These are phyloP conservation scores for Excalfactoria chinensis DNA, from an alignment of 2,113 vertebrate species.

Conservation along the genomic window DNA sequence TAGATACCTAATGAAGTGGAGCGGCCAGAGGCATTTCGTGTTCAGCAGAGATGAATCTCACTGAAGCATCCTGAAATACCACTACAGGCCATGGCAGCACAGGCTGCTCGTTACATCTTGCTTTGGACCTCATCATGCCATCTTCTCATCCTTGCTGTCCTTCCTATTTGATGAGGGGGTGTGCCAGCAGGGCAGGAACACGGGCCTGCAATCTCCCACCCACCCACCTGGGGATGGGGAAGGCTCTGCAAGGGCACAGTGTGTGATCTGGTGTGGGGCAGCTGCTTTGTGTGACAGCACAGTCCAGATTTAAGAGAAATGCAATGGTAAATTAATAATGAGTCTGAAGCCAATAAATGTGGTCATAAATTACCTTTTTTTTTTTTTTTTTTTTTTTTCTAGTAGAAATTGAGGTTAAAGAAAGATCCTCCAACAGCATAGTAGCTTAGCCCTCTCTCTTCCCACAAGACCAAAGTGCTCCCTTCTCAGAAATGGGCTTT, in stretches of 20 bases:
- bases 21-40: background rate
- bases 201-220: background rate
- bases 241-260: background rate
- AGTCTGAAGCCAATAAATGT: background rate
- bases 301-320: background rate
- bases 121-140: background rate
- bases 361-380: background rate
- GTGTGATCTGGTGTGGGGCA: background rate
- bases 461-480: background rate
- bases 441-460: background rate
- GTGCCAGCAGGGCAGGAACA: background rate
- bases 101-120: background rate
- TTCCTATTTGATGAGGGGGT: background rate
- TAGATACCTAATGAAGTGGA: background rate
- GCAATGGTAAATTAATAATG: background rate
- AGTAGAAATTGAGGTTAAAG: background rate
- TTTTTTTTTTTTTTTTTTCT: background rate
- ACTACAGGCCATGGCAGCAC: background rate
- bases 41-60: background rate
- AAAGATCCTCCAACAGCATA: background rate
- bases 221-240: background rate
- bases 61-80: background rate
- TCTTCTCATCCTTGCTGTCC: background rate
- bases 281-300: background rate
- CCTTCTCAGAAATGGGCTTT: background rate